Evolutionary conservation across 2,888 invertebrate genomes (phyloP).

Genomic region (Anarsia innoxiella): DNA sequence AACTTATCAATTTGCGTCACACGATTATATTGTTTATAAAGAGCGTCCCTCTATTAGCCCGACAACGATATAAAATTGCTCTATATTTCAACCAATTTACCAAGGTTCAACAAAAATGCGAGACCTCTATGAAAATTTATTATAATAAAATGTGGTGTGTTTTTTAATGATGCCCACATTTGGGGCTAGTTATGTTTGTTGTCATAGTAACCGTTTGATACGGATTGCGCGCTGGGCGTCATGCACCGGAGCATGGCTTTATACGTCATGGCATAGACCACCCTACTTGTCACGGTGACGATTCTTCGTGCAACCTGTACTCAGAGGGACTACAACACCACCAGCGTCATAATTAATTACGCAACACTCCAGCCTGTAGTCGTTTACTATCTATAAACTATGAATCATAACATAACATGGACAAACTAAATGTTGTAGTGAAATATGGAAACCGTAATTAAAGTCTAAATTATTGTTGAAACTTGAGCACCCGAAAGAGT

Average conservation of each 20-base stretch:
- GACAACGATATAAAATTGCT: slow-evolving; percentile 4
- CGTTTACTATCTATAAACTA: no score
- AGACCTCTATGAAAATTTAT: slow-evolving; percentile 26
- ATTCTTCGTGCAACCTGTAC: slow-evolving; percentile 26
- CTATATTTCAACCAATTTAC: slow-evolving; percentile 11
- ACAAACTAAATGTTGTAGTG: no score
- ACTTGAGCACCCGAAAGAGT: no score
- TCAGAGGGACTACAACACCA: slow-evolving; percentile 16
- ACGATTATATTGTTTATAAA: slow-evolving; percentile 34
- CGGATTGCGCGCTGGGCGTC: slow-evolving; percentile 27
- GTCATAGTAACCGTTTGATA: slow-evolving; percentile 38
- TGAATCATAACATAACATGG: no score
- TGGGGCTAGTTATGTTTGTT: slow-evolving; percentile 24
- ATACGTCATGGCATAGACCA: slow-evolving; percentile 63
- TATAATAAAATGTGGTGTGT: slow-evolving; percentile 31
- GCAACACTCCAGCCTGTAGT: no score
- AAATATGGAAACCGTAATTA: background rate
- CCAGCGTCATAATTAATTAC: slow-evolving; percentile 21
- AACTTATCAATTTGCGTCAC: slow-evolving; percentile 68
- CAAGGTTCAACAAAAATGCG: slow-evolving; percentile 4
- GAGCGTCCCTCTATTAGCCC: slow-evolving; percentile 20
- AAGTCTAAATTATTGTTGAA: no score
- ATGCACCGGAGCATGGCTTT: slow-evolving; percentile 58
- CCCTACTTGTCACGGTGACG: slow-evolving; percentile 69
- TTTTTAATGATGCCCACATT: no score